Conservation (phyloP, 2,888 invertebrate species). For the Scaptomyza flava region DNA sequence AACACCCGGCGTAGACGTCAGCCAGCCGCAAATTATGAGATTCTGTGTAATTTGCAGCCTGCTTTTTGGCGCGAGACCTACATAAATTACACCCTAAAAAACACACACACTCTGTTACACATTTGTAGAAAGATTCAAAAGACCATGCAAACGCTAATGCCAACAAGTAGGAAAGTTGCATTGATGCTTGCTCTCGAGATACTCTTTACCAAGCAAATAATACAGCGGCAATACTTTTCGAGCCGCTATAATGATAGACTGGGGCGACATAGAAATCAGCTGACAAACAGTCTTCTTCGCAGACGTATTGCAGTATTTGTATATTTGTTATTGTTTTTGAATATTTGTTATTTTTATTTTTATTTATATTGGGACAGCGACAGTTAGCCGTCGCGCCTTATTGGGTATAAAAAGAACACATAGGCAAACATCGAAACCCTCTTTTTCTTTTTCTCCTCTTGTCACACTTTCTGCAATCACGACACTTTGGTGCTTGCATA, state of each 20-base stretch:
- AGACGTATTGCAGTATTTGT: no score
- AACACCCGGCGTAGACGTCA: conserved; percentile 12
- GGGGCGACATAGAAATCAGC: no score
- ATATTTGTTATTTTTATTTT: no score
- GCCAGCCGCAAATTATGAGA: conserved; percentile 49
- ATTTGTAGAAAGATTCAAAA: conserved; percentile 2
- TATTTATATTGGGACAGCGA: no score
- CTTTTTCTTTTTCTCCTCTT: neutral
- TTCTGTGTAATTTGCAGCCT: conserved; percentile 49
- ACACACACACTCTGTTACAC: conserved; percentile 6
- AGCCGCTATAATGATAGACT: no score
- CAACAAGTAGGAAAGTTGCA: conserved; percentile 16
- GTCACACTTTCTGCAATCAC: conserved; percentile 4
- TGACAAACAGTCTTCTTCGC: no score
- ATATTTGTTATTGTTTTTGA: no score
- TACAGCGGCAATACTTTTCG: no score
- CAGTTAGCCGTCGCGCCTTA: no score
- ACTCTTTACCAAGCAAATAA: neutral
- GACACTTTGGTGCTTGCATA: conserved; percentile 41
- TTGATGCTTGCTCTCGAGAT: neutral
- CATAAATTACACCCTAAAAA: conserved; percentile 48
- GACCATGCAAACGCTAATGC: conserved; percentile 29
- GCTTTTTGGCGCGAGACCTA: conserved; percentile 50
- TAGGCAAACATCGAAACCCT: neutral
- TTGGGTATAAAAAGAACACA: neutral